Conservation (phyloP, 1,140 invertebrate genomes). For the Hyles vespertilio region DNA sequence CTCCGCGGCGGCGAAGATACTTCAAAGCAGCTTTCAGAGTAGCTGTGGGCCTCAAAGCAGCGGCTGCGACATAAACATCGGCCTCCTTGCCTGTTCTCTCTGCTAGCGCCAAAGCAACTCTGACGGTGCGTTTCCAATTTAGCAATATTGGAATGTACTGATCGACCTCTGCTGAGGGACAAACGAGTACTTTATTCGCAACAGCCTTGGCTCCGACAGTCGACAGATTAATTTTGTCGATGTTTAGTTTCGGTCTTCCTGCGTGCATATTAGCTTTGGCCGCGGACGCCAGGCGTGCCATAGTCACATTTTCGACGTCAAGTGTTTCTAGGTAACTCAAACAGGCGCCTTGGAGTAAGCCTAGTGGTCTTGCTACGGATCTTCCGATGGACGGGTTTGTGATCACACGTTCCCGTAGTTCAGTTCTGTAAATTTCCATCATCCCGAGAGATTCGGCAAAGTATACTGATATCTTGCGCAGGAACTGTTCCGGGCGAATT, state of each 20-base stretch:
- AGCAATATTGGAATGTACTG: conserved; percentile 27
- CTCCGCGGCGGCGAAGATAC: conserved; percentile 14
- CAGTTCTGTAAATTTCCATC: neutral
- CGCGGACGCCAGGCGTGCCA: conserved; percentile 21
- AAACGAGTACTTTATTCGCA: conserved; percentile 4
- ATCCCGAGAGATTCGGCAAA: conserved; percentile 3
- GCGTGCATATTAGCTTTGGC: conserved; percentile 37
- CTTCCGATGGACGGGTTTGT: neutral
- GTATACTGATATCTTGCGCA: conserved; percentile 6
- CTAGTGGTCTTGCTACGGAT: neutral
- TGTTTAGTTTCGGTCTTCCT: conserved; percentile 27
- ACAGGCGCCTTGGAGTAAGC: conserved; percentile 2
- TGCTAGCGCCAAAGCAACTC: conserved; percentile 26
- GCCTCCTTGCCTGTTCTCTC: conserved; percentile 16
- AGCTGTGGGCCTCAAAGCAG: conserved; percentile 24
- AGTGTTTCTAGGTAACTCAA: neutral
- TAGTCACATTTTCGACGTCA: conserved; percentile 4
- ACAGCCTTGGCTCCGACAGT: conserved; percentile 16
- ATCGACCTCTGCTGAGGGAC: neutral
- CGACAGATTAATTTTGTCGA: conserved; percentile 21
- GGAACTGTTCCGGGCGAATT: conserved; percentile 1
- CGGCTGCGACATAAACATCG: conserved; percentile 17
- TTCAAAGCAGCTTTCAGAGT: conserved; percentile 29
- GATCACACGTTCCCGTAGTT: neutral
- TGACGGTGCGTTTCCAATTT: conserved; percentile 23